A percentile compares a stretch with the other conserved stretches of the same genome.
Conservation (phyloP, 2,797 vertebrate species). For the Melanotaenia pygmaea region DNA sequence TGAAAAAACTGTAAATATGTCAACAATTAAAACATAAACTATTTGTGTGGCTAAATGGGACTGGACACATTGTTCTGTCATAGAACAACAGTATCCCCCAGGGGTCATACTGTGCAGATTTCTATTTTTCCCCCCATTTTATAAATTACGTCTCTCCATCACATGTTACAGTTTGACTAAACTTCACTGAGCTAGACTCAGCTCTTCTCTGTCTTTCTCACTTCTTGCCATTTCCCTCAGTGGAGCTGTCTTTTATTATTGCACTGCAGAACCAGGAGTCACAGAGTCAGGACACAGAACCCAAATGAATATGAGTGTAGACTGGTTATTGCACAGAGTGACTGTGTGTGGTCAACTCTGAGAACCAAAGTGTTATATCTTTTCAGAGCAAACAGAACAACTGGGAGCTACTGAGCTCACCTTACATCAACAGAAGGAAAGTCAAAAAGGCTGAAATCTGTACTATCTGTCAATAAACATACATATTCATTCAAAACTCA, state of each 20-base stretch:
- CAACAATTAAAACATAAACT: too few species aligned
- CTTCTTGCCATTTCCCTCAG: not conserved
- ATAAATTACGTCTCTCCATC: not conserved
- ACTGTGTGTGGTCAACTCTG: not conserved
- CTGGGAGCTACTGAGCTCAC: not conserved
- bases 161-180: not conserved
- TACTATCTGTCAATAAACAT: not conserved
- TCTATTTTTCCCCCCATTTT: not conserved
- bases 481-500: not conserved
- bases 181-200: not conserved
- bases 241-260: not conserved
- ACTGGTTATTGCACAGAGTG: not conserved
- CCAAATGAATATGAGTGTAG: not conserved
- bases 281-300: not conserved
- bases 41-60: too few species aligned
- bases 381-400: not conserved
- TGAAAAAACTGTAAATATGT: too few species aligned
- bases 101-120: not conserved
- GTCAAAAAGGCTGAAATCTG: not conserved
- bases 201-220: not conserved
- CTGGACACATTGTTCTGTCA: not conserved
- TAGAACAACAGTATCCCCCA: not conserved
- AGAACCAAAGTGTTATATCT: not conserved
- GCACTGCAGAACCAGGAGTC: not conserved
- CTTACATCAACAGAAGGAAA: not conserved